Evolutionary conservation across 2,888 invertebrate species (phyloP).

Genomic region (Epinotia demarniana): DNA sequence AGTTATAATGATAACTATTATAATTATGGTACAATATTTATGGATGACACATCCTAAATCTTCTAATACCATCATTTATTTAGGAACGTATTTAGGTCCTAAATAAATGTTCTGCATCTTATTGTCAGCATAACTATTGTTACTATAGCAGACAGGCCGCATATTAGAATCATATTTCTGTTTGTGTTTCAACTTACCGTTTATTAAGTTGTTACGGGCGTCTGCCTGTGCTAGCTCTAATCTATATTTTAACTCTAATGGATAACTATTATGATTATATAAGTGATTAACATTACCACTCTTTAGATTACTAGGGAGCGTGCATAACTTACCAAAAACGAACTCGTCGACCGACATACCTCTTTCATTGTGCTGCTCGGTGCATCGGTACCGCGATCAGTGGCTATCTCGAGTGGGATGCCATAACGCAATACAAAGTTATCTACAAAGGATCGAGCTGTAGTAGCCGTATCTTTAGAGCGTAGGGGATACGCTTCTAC

Average conservation of each 20-base stretch:
- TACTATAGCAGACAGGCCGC: not conserved
- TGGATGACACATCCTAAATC: conserved; percentile 7
- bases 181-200: not conserved
- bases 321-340: conserved; percentile 7
- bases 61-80: not conserved
- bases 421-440: no score
- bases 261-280: conserved; percentile 33
- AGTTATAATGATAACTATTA: no score
- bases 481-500: no score
- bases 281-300: conserved; percentile 29
- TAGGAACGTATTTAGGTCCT: conserved; percentile 3
- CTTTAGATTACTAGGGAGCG: conserved; percentile 28
- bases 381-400: no score
- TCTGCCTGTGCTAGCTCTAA: conserved; percentile 20
- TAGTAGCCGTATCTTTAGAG: no score
- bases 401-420: no score
- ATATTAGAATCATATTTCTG: not conserved
- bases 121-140: not conserved
- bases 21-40: no score
- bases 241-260: conserved; percentile 30
- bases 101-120: not conserved
- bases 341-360: not conserved
- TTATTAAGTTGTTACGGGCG: conserved; percentile 15
- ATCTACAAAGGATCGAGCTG: no score
- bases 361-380: no score